phyloP scores from a whole-genome alignment of 2,888 invertebrate genomes.

The Lutraria lutraria region DNA sequence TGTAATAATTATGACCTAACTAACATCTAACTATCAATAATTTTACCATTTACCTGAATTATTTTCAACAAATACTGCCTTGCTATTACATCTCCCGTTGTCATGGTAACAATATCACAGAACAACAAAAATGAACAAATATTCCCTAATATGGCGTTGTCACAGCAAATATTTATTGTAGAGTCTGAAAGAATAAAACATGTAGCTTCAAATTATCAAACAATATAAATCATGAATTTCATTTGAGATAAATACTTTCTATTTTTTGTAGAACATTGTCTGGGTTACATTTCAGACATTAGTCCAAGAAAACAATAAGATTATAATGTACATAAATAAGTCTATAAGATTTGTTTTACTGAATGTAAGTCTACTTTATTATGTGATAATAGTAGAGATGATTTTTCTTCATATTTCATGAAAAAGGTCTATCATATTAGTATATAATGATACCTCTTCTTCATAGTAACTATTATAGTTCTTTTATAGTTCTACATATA shows the following conservation, averaged over 20 bases:
- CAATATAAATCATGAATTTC: not conserved
- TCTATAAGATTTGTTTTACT: too few relatives aligned
- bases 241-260: not conserved
- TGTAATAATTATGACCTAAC: not conserved
- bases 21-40: not conserved
- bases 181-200: constrained; percentile 40
- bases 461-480: too few relatives aligned
- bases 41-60: not conserved
- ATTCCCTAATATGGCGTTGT: constrained; percentile 50
- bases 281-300: too few relatives aligned
- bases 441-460: too few relatives aligned
- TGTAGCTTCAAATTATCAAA: not conserved
- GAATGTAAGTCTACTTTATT: too few relatives aligned
- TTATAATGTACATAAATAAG: too few relatives aligned
- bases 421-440: too few relatives aligned
- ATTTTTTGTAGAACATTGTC: too few relatives aligned
- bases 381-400: too few relatives aligned
- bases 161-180: constrained; percentile 45
- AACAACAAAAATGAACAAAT: constrained; percentile 50
- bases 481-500: too few relatives aligned
- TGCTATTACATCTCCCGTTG: constrained; percentile 3
- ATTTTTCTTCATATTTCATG: too few relatives aligned
- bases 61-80: not conserved
- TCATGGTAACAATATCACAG: constrained; percentile 58
- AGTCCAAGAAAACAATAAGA: too few relatives aligned